Base-by-base conservation (phyloP, 2,797 vertebrate genomes). In the Acanthiza pusilla region DNA sequence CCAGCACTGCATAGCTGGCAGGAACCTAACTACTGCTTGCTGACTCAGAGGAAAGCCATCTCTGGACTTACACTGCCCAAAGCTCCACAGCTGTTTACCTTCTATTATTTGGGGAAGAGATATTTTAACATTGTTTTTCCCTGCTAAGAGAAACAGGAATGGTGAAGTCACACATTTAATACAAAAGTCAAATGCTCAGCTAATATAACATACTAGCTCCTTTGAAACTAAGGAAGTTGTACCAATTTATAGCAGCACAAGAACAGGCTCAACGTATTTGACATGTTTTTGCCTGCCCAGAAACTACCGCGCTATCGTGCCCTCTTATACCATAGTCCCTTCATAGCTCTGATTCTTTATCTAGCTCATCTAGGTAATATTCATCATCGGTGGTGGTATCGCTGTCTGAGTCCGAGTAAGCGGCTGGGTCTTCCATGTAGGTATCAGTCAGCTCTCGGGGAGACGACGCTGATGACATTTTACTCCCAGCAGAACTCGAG, bases 311-410 rank as follows among this genome's bases (percentile, higher is more conserved):
- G 1, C 60, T 83, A 18, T 60, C 1, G 0, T 60, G 79, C n/a
- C 67, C 65, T n/a, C 61, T 62, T 36, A 45, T 53, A 43, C 60
- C 22, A 66, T 2, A 16, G 83, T 60, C 40, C 26, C 21, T 78
- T 98, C 95, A 99, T 23, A 99, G 97, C 97, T 99, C 99, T 6
- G 99, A 99, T 94, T 99, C 99, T 93, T 98, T 99, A 78, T 99
- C 99, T 43, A 96, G 92, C 51, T 98, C 98, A 60, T 98, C 98
- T 72, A 99, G 96, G 94, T 99, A 99, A 94, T 99, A 99, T 79
- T 99, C 99, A 55, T 99, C 99, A 63, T 99, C 99, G 0, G 99
- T 99, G 40, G 99, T 99, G 1, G 99, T 99, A 70, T 98, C 98
- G 3, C 97, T 97, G 92, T 98, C 98, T 4, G 97, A 98, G 63